Evolutionary conservation across 2,797 vertebrate species (phyloP).

Genomic region (Passerculus sandwichensis): DNA sequence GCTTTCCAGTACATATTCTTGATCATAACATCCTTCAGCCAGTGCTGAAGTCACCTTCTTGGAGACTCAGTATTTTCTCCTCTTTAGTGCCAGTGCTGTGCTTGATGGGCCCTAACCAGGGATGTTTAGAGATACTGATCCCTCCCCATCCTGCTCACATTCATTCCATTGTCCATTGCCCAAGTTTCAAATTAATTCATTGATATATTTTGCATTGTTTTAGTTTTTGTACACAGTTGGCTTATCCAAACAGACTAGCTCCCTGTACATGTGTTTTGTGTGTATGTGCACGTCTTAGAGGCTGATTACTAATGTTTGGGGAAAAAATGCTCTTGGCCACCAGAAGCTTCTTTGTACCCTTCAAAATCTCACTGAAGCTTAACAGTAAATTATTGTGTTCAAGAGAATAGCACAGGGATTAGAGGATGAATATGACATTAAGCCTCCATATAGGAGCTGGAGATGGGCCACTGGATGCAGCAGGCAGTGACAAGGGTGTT

Average conservation of each 20-base stretch:
- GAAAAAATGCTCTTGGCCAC: background rate
- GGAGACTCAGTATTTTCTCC: background rate
- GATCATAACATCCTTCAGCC: background rate
- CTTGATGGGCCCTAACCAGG: background rate
- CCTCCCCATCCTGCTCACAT: background rate
- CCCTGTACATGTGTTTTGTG: background rate
- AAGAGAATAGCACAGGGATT: background rate
- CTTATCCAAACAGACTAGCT: background rate
- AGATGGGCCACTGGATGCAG: background rate
- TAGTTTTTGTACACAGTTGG: background rate
- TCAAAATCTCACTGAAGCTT: background rate
- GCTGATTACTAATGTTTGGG: background rate
- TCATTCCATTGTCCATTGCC: background rate
- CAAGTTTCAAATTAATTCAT: background rate
- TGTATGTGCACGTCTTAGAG: background rate
- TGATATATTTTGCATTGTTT: background rate
- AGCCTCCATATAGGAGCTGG: background rate
- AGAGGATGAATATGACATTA: constrained; percentile 27
- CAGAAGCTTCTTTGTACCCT: constrained; percentile 34
- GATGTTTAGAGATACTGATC: background rate
- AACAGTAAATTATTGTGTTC: constrained; percentile 27
- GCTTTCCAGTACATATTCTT: background rate
- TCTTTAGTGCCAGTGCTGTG: background rate
- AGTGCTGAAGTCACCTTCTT: background rate
- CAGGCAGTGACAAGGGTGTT: background rate